Evolutionary conservation across 1,140 invertebrate species (phyloP), one percentile per base, ranked within the genome.

Genomic region (Luehdorfia chinensis): DNA sequence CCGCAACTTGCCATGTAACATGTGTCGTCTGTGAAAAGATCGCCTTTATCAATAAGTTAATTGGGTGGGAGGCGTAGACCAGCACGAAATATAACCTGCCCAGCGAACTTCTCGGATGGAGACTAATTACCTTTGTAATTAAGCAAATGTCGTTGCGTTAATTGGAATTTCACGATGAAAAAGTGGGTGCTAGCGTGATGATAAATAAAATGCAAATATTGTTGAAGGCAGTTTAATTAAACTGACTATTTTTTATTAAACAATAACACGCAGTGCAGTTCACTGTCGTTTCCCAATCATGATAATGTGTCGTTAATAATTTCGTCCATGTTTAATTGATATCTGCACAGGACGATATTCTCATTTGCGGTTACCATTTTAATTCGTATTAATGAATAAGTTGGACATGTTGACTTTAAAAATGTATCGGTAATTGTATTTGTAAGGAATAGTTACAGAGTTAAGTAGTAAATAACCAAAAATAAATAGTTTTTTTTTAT

Each of bases 121-220:
- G 66, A 58, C 59, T 64, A 74, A 70, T 70, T 74, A 65, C 56
- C 56, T 68, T 68, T 64, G 56, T 66, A 74, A 70, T 70, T 67
- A 71, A 66, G 47, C 55, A 55, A 53, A 60, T 71, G 70, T 68
- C 67, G 58, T 47, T 58, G 50, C 41, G 44, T 64, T 74, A 74
- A 74, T 74, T 74, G 67, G 66, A 59, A 46, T 44, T 57, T 41
- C 31, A 45, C 62, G 58, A 61, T 64, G 58, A 74, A 66, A 62
- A 63, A 70, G 55, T 64, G 57, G 49, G 56, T 47, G 62, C 52
- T 64, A 51, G 62, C 65, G 61, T 70, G 65, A 59, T 72, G 62
- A 69, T 68, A 60, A 57, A 61, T 61, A 59, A 45, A 68, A 57
- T 60, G 54, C 63, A 69, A 69, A 69, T 64, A 72, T 45, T 50